Conservation (phyloP, 2,797 vertebrate species). For the Acanthis flammea region DNA sequence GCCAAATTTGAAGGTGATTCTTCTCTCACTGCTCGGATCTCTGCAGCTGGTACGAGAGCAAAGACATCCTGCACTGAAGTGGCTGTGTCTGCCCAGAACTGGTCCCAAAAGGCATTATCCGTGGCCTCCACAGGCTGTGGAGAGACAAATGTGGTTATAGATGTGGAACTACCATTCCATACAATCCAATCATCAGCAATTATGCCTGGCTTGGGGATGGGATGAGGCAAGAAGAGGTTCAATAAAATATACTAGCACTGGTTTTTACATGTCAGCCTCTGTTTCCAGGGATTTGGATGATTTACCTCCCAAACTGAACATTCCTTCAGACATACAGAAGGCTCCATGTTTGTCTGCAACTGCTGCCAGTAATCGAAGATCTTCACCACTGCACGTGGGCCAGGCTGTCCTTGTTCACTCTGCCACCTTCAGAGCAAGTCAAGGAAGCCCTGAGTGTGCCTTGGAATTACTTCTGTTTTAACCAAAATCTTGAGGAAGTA, state of each 20-base stretch:
- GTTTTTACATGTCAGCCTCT: not conserved
- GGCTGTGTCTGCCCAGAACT: slow-evolving; percentile 95
- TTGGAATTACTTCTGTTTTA: not conserved
- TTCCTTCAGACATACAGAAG: not conserved
- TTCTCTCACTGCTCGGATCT: slow-evolving; percentile 95
- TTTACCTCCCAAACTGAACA: not conserved
- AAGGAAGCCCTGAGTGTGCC: not conserved
- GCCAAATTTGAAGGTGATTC: slow-evolving; percentile 97
- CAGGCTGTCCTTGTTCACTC: not conserved
- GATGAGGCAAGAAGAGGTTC: not conserved
- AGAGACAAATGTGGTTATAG: not conserved
- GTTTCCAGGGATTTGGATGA: not conserved
- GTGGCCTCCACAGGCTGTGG: slow-evolving; percentile 93
- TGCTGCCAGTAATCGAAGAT: not conserved
- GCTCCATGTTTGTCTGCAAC: not conserved
- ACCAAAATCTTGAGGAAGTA: not conserved
- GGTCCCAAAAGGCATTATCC: slow-evolving; percentile 97
- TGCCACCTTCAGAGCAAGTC: not conserved
- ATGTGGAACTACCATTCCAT: not conserved
- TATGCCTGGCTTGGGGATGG: not conserved
- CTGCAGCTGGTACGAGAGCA: slow-evolving; percentile 93
- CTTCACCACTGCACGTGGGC: rapidly evolving
- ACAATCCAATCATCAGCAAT: not conserved
- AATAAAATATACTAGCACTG: not conserved
- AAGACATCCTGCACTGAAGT: slow-evolving; percentile 98